Percentiles rank a stretch among this genome's conserved stretches.
Conservation (phyloP, 2,797 vertebrate genomes). For the Denticeps clupeoides region DNA sequence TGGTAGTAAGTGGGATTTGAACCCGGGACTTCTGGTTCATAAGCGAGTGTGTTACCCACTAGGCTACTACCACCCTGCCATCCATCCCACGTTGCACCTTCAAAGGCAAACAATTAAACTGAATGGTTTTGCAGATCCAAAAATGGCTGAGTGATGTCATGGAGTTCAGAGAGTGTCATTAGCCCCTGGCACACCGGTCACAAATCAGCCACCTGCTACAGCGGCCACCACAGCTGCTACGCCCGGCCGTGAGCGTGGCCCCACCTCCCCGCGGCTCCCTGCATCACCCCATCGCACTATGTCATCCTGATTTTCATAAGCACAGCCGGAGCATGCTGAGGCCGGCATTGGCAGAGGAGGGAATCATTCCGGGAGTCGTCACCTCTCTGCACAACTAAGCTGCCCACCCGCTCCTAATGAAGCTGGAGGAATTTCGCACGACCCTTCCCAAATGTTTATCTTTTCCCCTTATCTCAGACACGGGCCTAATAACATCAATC, state of each 20-base stretch:
- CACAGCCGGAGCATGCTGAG: conserved; percentile 1
- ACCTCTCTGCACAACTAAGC: conserved; percentile 1
- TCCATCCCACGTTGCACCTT: too few relatives aligned
- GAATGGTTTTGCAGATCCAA: conserved; percentile 4
- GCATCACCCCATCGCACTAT: not conserved
- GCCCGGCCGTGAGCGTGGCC: conserved; percentile 1
- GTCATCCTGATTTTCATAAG: conserved; percentile 20
- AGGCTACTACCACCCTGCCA: too few relatives aligned
- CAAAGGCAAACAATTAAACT: conserved; percentile 18
- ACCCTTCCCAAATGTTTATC: too few relatives aligned
- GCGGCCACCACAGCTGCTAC: conserved; percentile 18
- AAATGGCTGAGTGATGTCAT: conserved; percentile 14
- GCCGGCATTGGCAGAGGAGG: conserved; percentile 3
- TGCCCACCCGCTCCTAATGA: conserved; percentile 3
- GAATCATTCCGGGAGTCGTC: conserved; percentile 18
- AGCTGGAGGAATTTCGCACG: conserved; percentile 21
- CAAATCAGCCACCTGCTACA: conserved; percentile 31
- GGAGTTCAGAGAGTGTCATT: conserved; percentile 17
- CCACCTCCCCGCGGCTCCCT: not conserved
- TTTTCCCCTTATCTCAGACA: too few relatives aligned
- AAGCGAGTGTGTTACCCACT: too few relatives aligned
- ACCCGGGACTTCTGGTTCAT: too few relatives aligned
- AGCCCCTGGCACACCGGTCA: conserved; percentile 11
- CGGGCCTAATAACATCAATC: too few relatives aligned
- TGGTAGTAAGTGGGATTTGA: too few relatives aligned